Evolutionary conservation across 2,888 invertebrate species (phyloP).

Genomic region (Tryphoninae sp.): DNA sequence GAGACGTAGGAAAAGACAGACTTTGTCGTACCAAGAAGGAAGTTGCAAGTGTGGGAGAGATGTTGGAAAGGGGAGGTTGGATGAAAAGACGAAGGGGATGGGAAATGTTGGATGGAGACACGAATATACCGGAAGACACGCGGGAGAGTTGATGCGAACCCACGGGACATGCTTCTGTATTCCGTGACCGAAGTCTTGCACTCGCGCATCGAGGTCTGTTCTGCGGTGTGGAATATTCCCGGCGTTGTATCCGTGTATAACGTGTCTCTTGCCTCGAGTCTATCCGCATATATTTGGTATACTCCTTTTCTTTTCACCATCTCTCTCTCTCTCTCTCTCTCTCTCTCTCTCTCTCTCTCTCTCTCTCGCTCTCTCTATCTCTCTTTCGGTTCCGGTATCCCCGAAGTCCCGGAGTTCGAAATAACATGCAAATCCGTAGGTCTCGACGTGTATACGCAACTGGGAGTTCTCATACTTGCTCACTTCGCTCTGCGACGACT

Average conservation of each 20-base stretch:
- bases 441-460: constrained; percentile 52
- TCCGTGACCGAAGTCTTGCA: constrained; percentile 65
- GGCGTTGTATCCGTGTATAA: background rate
- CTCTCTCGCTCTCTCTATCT: too few relatives aligned
- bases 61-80: background rate
- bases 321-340: too few relatives aligned
- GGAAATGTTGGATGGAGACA: constrained; percentile 39
- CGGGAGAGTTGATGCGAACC: constrained; percentile 69
- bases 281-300: too few relatives aligned
- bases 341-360: too few relatives aligned
- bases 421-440: constrained; percentile 78
- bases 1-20: constrained; percentile 23
- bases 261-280: background rate
- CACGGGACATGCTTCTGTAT: constrained; percentile 70
- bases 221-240: constrained; percentile 32
- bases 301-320: background rate
- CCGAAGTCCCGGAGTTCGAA: constrained; percentile 74
- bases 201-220: constrained; percentile 26
- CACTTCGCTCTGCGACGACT: constrained; percentile 3
- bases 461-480: constrained; percentile 32
- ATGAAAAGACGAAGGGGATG: constrained; percentile 1
- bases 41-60: constrained; percentile 22
- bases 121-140: constrained; percentile 60
- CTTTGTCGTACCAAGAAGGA: constrained; percentile 12
- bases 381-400: constrained; percentile 61